Evolutionary conservation across 2,113 vertebrate species (phyloP).

Genomic region (Sylvicapra grimmia): DNA sequence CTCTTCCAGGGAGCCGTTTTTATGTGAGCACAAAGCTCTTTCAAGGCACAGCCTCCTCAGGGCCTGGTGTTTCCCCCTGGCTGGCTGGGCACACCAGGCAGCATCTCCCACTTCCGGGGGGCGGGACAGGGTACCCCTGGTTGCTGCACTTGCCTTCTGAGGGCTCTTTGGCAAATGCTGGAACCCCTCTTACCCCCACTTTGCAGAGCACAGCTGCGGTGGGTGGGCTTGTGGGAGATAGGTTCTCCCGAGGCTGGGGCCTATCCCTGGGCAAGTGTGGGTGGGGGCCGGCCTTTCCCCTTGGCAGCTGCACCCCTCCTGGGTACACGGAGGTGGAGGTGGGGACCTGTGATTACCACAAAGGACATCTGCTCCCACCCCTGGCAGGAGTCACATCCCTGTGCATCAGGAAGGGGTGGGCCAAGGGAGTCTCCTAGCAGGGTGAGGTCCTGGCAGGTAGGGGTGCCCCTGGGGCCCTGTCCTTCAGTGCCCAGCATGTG

Average conservation of each 20-base stretch:
- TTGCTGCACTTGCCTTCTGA: background rate
- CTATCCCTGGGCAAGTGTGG: background rate
- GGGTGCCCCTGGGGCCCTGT: background rate
- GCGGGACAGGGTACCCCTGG: background rate
- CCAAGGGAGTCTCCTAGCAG: background rate
- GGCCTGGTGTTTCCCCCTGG: rapidly evolving
- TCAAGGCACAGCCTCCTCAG: background rate
- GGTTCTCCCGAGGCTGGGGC: background rate
- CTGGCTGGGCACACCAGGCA: background rate
- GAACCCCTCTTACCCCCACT: background rate
- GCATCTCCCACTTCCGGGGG: background rate
- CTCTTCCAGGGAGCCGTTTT: background rate
- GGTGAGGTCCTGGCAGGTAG: no score
- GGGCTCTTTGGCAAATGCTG: background rate
- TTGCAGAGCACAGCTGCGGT: background rate
- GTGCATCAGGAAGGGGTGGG: background rate
- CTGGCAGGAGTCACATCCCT: background rate
- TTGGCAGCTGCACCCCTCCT: background rate
- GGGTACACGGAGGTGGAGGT: background rate
- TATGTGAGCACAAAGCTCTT: background rate
- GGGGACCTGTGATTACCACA: background rate
- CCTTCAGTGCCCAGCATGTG: rapidly evolving
- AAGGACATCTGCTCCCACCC: background rate
- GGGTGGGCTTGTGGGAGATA: background rate
- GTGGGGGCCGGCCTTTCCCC: background rate